These are phyloP conservation scores for Pediacus dermestoides DNA, from an alignment of 2,888 invertebrate species.

Conservation along the genomic window DNA sequence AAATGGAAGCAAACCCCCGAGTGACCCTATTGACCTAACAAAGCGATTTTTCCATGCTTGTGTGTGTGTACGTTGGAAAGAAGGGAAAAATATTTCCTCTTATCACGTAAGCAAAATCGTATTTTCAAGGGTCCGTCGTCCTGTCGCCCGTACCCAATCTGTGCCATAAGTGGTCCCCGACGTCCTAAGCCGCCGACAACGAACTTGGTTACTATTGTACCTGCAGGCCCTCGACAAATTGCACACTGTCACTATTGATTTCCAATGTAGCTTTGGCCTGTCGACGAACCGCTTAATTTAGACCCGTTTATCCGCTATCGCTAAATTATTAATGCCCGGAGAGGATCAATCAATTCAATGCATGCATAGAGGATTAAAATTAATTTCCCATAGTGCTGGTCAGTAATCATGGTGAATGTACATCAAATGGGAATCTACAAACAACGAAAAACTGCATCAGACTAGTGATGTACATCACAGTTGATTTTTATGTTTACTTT, in stretches of 20 bases:
- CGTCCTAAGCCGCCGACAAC: constrained; percentile 9
- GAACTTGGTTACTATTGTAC: constrained; percentile 3
- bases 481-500: no score
- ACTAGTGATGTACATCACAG: no score
- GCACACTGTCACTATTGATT: constrained; percentile 20
- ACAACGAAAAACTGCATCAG: no score
- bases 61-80: constrained; percentile 1
- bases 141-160: constrained; percentile 25
- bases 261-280: constrained; percentile 22
- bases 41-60: constrained; percentile 18
- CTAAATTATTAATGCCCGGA: constrained; percentile 24
- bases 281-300: constrained; percentile 25
- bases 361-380: constrained; percentile 15
- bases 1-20: no score
- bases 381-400: constrained; percentile 9
- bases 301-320: constrained; percentile 13
- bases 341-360: constrained; percentile 25
- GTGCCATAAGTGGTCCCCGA: constrained; percentile 31
- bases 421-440: no score
- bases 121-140: constrained; percentile 30
- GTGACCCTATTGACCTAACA: constrained; percentile 24
- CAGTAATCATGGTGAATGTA: constrained; percentile 8
- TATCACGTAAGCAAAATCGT: constrained; percentile 34
- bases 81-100: constrained; percentile 28
- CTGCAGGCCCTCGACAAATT: constrained; percentile 13